A percentile compares a stretch with the other conserved stretches of the same genome.
Evolutionary conservation across 2,113 vertebrate genomes (phyloP).

Genomic region (Mus pahari): DNA sequence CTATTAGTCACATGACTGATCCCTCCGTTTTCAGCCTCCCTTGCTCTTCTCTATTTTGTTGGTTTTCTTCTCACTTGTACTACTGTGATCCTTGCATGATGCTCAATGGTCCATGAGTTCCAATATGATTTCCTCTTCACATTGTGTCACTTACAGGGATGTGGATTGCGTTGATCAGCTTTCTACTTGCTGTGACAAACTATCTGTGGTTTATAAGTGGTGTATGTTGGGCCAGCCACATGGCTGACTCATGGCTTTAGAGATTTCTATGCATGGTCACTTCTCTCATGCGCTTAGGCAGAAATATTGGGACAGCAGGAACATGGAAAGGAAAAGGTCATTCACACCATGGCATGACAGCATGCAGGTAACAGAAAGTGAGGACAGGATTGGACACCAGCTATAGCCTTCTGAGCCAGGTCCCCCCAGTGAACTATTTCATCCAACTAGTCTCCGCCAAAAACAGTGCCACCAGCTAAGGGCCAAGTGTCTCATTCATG

Average conservation of each 20-base stretch:
- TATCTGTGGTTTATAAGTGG: too few species aligned
- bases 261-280: not conserved
- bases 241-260: not conserved
- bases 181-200: not conserved
- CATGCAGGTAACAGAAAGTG: not conserved
- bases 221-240: too few species aligned
- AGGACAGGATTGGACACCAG: not conserved
- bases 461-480: not conserved
- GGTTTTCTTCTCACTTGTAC: not conserved
- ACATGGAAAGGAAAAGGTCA: not conserved
- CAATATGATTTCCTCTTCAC: not conserved
- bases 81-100: not conserved
- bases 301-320: not conserved
- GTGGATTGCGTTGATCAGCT: not conserved
- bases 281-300: not conserved
- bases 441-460: not conserved
- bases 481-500: not conserved
- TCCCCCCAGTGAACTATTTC: not conserved
- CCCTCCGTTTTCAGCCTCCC: not conserved
- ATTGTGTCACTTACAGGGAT: not conserved
- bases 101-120: not conserved
- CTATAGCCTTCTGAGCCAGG: not conserved
- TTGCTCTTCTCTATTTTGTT: not conserved
- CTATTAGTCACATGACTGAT: not conserved
- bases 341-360: too few species aligned